Conservation (phyloP, 2,888 invertebrate species). For the Amiota mariae region DNA sequence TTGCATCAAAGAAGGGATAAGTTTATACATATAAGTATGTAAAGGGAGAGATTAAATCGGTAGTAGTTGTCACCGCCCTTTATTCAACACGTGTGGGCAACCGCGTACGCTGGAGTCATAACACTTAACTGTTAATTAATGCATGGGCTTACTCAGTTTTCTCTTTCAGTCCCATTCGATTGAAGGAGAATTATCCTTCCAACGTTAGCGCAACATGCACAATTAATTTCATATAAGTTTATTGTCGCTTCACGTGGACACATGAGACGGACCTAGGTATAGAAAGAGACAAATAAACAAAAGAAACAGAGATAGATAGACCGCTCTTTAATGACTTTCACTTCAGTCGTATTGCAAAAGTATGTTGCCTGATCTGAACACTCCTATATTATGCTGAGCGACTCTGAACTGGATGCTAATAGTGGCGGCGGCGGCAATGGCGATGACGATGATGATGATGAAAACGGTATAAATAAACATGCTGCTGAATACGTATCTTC, state of each 20-base stretch:
- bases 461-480: too few species aligned
- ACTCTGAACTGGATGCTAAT: too few species aligned
- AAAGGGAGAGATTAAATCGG: background rate
- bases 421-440: too few species aligned
- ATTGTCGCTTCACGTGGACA: constrained; percentile 59
- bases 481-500: background rate
- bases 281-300: background rate
- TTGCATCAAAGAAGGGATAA: constrained; percentile 25
- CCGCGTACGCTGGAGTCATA: constrained; percentile 25
- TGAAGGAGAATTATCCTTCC: constrained; percentile 39
- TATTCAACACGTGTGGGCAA: constrained; percentile 6
- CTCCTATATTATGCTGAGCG: too few species aligned
- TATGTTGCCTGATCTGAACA: too few species aligned
- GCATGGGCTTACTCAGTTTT: constrained; percentile 52
- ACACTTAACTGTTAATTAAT: constrained; percentile 67
- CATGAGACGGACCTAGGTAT: background rate
- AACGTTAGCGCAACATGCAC: constrained; percentile 53
- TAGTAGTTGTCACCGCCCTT: constrained; percentile 34
- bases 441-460: too few species aligned
- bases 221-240: constrained; percentile 67
- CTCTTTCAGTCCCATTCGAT: background rate
- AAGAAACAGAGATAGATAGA: background rate
- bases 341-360: too few species aligned
- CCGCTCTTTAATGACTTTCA: too few species aligned
- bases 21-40: background rate